Conservation (phyloP, 2,113 vertebrate genomes). For the Macquaria australasica region DNA sequence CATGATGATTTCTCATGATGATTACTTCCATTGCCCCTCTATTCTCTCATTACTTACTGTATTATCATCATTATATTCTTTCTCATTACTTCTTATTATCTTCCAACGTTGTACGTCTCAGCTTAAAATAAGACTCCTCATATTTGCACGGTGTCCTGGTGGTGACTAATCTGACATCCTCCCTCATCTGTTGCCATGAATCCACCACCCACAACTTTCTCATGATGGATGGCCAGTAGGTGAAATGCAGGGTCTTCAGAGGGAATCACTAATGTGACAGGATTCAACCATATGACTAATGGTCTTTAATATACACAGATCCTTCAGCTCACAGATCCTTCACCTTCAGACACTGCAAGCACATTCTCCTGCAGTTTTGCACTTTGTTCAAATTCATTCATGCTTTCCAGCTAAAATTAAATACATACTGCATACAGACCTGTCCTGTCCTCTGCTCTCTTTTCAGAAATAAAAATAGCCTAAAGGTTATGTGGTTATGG, state of each 20-base stretch:
- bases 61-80: conserved; percentile 67
- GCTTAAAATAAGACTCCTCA: conserved; percentile 59
- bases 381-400: neutral
- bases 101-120: conserved; percentile 25
- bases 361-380: neutral
- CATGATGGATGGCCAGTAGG: conserved; percentile 62
- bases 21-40: conserved; percentile 59
- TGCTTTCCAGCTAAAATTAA: neutral
- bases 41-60: conserved; percentile 78
- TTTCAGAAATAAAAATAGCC: neutral
- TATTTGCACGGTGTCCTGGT: conserved; percentile 45
- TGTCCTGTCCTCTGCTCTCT: neutral
- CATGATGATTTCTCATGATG: conserved; percentile 75
- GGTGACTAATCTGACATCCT: conserved; percentile 71
- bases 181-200: conserved; percentile 59
- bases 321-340: conserved; percentile 26
- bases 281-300: conserved; percentile 50
- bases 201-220: conserved; percentile 63
- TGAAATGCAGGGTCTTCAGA: conserved; percentile 44
- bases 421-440: no score
- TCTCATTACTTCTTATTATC: conserved; percentile 76
- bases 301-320: conserved; percentile 33
- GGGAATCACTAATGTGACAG: conserved; percentile 61
- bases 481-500: neutral
- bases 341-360: conserved; percentile 6